Base-by-base conservation (phyloP, 2,113 vertebrate genomes). In the Ploceus nigricollis region DNA sequence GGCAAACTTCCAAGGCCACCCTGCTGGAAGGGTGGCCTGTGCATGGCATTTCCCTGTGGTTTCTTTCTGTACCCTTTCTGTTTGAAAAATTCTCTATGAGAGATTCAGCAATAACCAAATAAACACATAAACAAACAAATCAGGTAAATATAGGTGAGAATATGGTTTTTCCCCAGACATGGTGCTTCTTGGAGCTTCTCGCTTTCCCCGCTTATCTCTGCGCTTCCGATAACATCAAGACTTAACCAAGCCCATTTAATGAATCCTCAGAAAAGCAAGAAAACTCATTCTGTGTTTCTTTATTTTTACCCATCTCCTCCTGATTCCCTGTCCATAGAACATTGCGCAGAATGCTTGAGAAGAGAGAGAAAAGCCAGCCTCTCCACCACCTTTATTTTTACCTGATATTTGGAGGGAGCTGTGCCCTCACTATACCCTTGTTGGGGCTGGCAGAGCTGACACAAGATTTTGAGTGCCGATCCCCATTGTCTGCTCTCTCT, bases 341-440 rank as follows among this genome's bases (percentile, higher is more conserved):
- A 5, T 28, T 42, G 10, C 9, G 23, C 27, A 70, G 51, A 77
- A 48, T 0, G 0, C 30, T 68, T 54, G 31, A 50, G 63, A 40
- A 35, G 18, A 58, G 25, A 57, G 12, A 24, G 8, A n/a, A 35
- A 81, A 56, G 5, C 9, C 48, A 81, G 13, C 31, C 37, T 88
- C 28, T 10, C 5, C 30, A 28, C 5, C 33, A 45, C 24, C 6
- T 24, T 51, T 28, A 13, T 37, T 70, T 80, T 50, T 35, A 35
- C 12, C 13, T 15, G 33, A 33, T 0, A 33, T 20, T 3, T 5
- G 1, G 11, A 11, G 19, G 25, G 2, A 89, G 6, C 0, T 0
- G 1, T n/a, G 45, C 9, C 42, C 28, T 33, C 1, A 1, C 25
- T 57, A 19, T 0, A 2, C 10, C 33, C 21, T 3, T 0, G 0